Evolutionary conservation across 2,797 vertebrate species (phyloP).

Genomic region (Garrulus glandarius): DNA sequence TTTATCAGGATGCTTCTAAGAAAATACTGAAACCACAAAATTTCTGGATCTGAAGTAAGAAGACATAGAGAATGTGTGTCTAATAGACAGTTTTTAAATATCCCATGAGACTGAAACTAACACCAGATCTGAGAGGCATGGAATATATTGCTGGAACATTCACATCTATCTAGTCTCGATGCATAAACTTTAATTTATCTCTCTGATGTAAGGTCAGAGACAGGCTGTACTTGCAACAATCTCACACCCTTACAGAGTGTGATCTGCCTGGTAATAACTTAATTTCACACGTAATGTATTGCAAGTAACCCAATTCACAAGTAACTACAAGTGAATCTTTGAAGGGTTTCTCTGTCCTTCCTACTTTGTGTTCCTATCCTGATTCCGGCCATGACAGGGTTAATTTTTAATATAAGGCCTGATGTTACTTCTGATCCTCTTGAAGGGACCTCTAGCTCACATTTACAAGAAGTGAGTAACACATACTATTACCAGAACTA

Average conservation of each 20-base stretch:
- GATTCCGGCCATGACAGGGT: not conserved
- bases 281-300: not conserved
- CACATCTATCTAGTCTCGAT: not conserved
- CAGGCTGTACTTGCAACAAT: not conserved
- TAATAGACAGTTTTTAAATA: not conserved
- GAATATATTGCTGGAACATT: not conserved
- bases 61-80: not conserved
- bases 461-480: not conserved
- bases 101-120: not conserved
- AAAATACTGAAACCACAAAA: not conserved
- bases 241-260: not conserved
- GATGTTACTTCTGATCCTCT: not conserved
- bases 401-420: not conserved
- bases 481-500: not conserved
- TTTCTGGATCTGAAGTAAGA: not conserved
- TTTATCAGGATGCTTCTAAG: not conserved
- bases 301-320: not conserved
- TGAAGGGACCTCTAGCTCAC: not conserved
- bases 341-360: not conserved
- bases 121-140: not conserved
- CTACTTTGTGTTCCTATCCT: not conserved
- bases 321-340: not conserved
- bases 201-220: not conserved
- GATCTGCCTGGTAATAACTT: constrained; percentile 16
- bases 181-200: not conserved